phyloP scores from a whole-genome alignment of 2,113 vertebrate species.

The Anas platyrhynchos region DNA sequence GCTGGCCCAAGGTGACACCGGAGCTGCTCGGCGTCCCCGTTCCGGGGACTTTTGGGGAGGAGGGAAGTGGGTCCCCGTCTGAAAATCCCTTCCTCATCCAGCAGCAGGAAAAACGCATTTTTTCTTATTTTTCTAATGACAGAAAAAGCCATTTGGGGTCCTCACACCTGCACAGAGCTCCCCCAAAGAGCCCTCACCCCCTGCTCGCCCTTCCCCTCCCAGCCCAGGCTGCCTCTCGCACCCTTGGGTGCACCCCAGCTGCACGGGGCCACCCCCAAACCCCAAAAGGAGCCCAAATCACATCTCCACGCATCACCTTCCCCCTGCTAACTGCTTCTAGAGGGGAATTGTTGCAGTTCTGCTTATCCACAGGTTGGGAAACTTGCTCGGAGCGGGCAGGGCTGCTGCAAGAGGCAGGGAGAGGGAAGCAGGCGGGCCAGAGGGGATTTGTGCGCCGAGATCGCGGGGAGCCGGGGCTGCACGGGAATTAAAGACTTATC shows the following conservation, averaged over 20 bases:
- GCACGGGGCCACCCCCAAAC: background rate
- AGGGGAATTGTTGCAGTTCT: background rate
- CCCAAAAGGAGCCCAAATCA: rapidly evolving
- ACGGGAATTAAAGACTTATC: conserved; percentile 69
- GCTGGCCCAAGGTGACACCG: background rate
- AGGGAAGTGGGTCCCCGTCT: background rate
- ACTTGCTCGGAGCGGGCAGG: conserved; percentile 34
- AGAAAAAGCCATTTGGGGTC: background rate
- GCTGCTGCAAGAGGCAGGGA: conserved; percentile 32
- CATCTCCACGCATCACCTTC: background rate
- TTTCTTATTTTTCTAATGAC: background rate
- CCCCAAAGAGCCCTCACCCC: rapidly evolving
- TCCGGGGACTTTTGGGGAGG: conserved; percentile 12
- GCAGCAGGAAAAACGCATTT: rapidly evolving
- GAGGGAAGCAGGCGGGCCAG: conserved; percentile 13
- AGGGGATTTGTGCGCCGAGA: conserved; percentile 34
- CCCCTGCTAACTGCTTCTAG: conserved; percentile 14
- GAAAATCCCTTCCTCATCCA: background rate
- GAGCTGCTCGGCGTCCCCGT: conserved; percentile 9
- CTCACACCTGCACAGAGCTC: rapidly evolving
- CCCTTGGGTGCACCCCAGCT: background rate
- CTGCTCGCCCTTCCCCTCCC: rapidly evolving
- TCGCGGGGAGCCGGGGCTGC: conserved; percentile 48
- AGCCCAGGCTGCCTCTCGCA: background rate
- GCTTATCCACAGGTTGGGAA: conserved; percentile 52